Conservation (phyloP, 2,113 vertebrate species). For the Xenopus borealis region DNA sequence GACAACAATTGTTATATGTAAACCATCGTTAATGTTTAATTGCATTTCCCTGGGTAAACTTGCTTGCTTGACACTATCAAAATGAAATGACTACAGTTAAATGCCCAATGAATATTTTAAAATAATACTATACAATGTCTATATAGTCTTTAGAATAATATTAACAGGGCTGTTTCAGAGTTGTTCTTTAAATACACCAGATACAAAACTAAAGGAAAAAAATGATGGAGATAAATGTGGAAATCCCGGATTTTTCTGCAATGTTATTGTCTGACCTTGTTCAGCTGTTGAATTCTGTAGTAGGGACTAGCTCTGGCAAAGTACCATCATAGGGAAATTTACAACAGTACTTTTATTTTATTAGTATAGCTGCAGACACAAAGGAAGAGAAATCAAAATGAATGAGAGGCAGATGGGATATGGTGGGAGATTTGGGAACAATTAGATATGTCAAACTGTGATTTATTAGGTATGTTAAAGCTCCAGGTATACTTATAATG, state of each 20-base stretch:
- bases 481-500: conserved; percentile 19
- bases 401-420: conserved; percentile 58
- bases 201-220: background rate
- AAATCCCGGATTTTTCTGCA: background rate
- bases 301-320: conserved; percentile 29
- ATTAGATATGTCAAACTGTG: conserved; percentile 50
- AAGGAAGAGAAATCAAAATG: conserved; percentile 54
- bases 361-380: conserved; percentile 54
- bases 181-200: no score
- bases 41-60: background rate
- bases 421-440: conserved; percentile 56
- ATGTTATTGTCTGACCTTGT: conserved; percentile 19
- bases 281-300: conserved; percentile 19
- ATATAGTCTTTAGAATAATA: background rate
- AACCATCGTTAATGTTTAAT: background rate
- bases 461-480: conserved; percentile 30
- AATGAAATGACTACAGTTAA: background rate
- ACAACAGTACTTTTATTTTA: conserved; percentile 55
- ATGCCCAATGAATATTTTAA: background rate
- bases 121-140: background rate
- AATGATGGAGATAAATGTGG: background rate
- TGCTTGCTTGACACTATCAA: background rate
- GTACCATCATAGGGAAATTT: conserved; percentile 48
- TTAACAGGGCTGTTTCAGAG: background rate
- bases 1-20: background rate